phyloP scores from a whole-genome alignment of 2,797 vertebrate species.

The Enoplosus armatus region DNA sequence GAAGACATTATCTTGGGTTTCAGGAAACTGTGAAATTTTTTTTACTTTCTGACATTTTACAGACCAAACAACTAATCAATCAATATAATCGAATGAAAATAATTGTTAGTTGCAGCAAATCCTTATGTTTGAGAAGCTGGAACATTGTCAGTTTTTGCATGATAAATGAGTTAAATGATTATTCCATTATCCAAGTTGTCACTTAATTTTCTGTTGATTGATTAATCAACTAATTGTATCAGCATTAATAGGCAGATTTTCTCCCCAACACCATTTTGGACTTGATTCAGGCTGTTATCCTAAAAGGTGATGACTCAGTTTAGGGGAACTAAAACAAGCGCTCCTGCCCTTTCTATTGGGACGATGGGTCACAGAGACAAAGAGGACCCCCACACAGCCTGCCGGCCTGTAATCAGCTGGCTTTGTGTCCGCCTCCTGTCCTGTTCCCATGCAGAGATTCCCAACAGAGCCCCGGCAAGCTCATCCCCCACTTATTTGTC shows the following conservation, averaged over 20 bases:
- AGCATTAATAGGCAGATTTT: background rate
- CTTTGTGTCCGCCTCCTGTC: constrained; percentile 73
- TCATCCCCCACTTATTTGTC: constrained; percentile 76
- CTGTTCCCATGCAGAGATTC: constrained; percentile 72
- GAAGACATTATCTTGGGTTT: background rate
- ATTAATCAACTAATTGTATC: background rate
- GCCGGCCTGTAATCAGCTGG: constrained; percentile 73
- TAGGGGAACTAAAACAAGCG: constrained; percentile 56
- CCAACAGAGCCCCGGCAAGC: constrained; percentile 52
- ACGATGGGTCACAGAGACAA: constrained; percentile 63
- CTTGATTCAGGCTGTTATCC: constrained; percentile 35
- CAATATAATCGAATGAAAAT: background rate
- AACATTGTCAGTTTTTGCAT: background rate
- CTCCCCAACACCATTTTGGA: constrained; percentile 1
- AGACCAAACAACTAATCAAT: background rate
- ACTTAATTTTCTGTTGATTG: background rate
- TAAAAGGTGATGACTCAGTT: constrained; percentile 70
- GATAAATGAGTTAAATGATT: background rate
- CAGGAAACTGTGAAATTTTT: background rate
- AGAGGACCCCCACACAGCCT: constrained; percentile 61
- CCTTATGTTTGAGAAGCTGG: background rate
- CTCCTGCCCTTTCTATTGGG: constrained; percentile 53
- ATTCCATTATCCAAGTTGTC: background rate
- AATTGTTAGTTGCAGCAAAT: background rate
- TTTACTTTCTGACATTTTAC: background rate